Evolutionary conservation across 2,888 invertebrate species (phyloP).

Genomic region (Silvanus unidentatus): DNA sequence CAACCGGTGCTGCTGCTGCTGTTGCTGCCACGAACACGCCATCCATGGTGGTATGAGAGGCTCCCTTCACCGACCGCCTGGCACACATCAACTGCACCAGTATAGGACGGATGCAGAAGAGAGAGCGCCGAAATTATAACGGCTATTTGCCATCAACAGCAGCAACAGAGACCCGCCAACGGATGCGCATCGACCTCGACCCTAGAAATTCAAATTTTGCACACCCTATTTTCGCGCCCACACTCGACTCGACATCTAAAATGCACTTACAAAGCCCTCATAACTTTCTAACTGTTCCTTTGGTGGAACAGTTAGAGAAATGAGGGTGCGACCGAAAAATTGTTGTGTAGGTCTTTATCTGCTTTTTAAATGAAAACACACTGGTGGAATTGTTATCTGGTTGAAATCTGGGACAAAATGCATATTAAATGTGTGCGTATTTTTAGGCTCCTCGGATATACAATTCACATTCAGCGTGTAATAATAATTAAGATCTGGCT

Average conservation of each 20-base stretch:
- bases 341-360: no score
- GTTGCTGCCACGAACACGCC: not conserved
- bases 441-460: no score
- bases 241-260: no score
- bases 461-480: no score
- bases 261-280: no score
- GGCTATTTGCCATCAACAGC: slow-evolving; percentile 10
- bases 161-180: slow-evolving; percentile 3
- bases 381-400: no score
- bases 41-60: slow-evolving; percentile 3
- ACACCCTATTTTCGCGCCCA: no score
- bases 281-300: no score
- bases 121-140: slow-evolving; percentile 26
- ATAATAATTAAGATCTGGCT: no score
- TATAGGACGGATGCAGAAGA: slow-evolving; percentile 8
- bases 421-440: slow-evolving; percentile 5
- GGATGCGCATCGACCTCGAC: slow-evolving; percentile 20
- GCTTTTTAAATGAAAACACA: no score
- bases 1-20: slow-evolving; percentile 19
- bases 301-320: no score
- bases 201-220: not conserved
- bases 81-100: slow-evolving; percentile 26
- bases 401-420: not conserved
- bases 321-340: no score
- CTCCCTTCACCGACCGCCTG: slow-evolving; percentile 18